A percentile compares a stretch with the other conserved stretches of the same genome.
These are phyloP conservation scores for Dinoponera quadriceps DNA, from an alignment of 1,140 invertebrate species.

Conservation along the genomic window DNA sequence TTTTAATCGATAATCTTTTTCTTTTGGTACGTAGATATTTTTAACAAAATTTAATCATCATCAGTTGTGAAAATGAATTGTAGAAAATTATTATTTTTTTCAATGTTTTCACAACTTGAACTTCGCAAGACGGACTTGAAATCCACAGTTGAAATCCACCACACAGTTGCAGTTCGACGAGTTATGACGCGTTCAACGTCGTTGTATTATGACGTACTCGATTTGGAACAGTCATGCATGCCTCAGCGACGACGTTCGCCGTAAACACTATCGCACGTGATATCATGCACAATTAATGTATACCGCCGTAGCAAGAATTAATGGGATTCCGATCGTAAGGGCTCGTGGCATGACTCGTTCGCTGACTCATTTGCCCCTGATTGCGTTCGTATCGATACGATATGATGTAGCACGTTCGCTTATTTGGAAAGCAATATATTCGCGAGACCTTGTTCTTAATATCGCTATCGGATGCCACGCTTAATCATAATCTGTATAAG, in stretches of 20 bases:
- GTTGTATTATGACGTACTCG: constrained; percentile 21
- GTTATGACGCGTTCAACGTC: constrained; percentile 28
- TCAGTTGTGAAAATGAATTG: no score
- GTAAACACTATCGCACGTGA: constrained; percentile 38
- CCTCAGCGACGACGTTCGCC: not conserved
- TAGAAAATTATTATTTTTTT: no score
- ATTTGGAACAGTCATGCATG: constrained; percentile 31
- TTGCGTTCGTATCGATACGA: constrained; percentile 4
- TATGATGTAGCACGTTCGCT: not conserved
- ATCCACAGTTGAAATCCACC: no score
- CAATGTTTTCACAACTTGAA: not conserved
- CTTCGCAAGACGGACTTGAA: not conserved
- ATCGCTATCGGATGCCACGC: no score
- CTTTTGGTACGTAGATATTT: no score
- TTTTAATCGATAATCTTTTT: no score
- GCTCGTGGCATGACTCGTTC: not conserved
- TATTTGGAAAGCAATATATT: not conserved
- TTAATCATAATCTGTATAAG: no score
- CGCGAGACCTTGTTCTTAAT: no score
- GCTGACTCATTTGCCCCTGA: constrained; percentile 27
- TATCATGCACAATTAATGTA: constrained; percentile 10
- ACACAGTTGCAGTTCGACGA: not conserved
- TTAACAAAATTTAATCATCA: no score
- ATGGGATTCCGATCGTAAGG: constrained; percentile 7
- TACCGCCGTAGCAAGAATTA: constrained; percentile 20